Percentiles rank a stretch among this genome's conserved stretches.
Evolutionary conservation across 1,140 invertebrate genomes (phyloP).

Genomic region (Euschistus heros): DNA sequence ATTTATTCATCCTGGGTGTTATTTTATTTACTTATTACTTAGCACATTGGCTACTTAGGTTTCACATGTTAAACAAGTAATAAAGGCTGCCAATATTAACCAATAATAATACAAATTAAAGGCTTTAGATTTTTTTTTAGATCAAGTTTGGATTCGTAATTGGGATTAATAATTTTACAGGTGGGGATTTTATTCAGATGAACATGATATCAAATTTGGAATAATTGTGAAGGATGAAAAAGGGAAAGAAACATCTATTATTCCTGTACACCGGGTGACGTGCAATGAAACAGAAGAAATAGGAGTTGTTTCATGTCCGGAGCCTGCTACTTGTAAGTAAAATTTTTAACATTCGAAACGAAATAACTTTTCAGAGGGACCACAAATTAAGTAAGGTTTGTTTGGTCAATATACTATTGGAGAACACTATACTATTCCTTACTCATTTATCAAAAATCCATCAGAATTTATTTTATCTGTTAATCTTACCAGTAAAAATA

Average conservation of each 20-base stretch:
- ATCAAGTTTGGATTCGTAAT: background rate
- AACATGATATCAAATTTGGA: slow-evolving; percentile 80
- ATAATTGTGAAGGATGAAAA: slow-evolving; percentile 53
- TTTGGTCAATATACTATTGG: too few relatives aligned
- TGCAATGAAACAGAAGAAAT: slow-evolving; percentile 66
- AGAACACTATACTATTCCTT: too few relatives aligned
- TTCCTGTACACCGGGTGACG: slow-evolving; percentile 58
- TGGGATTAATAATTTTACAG: slow-evolving; percentile 37
- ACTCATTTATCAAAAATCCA: too few relatives aligned
- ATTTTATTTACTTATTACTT: background rate
- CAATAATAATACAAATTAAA: background rate
- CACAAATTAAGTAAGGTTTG: too few relatives aligned
- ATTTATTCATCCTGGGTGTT: too few relatives aligned
- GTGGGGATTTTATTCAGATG: slow-evolving; percentile 80
- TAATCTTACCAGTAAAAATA: too few relatives aligned
- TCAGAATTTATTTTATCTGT: too few relatives aligned
- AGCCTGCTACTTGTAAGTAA: slow-evolving; percentile 67
- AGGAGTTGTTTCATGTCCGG: slow-evolving; percentile 61
- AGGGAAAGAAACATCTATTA: slow-evolving; percentile 49
- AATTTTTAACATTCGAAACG: background rate
- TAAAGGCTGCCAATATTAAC: background rate
- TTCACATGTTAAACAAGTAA: background rate
- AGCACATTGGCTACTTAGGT: background rate
- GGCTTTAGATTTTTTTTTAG: too few relatives aligned
- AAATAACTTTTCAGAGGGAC: too few relatives aligned